Conservation (phyloP, 2,797 vertebrate species). For the Paguma larvata region DNA sequence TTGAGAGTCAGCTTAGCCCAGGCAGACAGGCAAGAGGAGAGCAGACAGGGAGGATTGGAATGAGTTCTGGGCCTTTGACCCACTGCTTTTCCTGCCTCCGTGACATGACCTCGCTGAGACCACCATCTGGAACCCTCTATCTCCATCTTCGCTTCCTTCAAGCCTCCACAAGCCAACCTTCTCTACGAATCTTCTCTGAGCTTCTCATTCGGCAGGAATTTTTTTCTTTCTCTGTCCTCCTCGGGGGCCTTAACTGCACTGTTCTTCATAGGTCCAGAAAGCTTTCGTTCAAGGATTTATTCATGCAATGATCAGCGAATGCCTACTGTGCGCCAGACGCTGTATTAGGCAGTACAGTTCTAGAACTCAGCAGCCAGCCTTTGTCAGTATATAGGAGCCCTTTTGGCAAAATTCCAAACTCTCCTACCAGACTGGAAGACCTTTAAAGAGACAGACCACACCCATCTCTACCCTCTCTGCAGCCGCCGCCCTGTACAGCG, state of each 20-base stretch:
- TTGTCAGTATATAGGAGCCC: neutral
- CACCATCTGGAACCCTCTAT: neutral
- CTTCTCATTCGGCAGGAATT: neutral
- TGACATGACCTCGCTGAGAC: neutral
- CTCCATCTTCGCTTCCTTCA: neutral
- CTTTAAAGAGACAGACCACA: neutral
- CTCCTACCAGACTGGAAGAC: neutral
- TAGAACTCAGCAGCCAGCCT: neutral
- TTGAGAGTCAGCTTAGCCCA: no score
- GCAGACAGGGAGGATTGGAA: fast-evolving
- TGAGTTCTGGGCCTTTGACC: neutral
- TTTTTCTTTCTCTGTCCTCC: neutral
- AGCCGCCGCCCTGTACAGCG: fast-evolving
- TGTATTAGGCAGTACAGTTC: neutral
- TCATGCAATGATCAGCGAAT: neutral
- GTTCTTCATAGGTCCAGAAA: neutral
- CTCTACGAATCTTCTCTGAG: neutral
- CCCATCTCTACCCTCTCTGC: neutral
- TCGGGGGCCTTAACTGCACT: neutral
- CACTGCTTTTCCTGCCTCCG: neutral
- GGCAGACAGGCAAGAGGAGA: neutral
- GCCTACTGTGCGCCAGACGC: neutral
- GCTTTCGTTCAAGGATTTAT: neutral
- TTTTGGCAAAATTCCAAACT: neutral
- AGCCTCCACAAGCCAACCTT: neutral